These are phyloP conservation scores for Mechanitis messenoides DNA, from an alignment of 2,888 invertebrate genomes.

Conservation along the genomic window DNA sequence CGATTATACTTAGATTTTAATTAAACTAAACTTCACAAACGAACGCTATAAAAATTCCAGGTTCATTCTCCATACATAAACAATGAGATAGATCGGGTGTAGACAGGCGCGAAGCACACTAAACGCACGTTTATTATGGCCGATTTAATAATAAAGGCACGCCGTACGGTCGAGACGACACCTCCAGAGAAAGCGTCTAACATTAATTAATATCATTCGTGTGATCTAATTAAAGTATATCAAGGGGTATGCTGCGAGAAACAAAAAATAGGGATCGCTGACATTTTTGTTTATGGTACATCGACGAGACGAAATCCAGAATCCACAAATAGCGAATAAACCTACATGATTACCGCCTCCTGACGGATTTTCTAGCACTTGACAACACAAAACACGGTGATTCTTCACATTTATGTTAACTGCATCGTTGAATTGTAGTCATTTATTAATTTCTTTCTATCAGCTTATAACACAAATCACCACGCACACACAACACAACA, in stretches of 20 bases:
- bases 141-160: conserved; percentile 62
- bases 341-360: conserved; percentile 75
- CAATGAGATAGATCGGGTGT: conserved; percentile 75
- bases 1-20: conserved; percentile 52
- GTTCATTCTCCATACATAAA: conserved; percentile 75
- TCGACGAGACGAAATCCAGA: conserved; percentile 70
- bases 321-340: conserved; percentile 75
- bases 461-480: conserved; percentile 77
- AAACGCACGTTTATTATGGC: conserved; percentile 73
- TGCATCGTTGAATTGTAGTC: conserved; percentile 69
- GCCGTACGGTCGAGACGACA: conserved; percentile 47
- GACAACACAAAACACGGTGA: conserved; percentile 70
- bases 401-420: conserved; percentile 72
- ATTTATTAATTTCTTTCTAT: conserved; percentile 74
- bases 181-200: conserved; percentile 61
- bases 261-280: conserved; percentile 78
- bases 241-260: conserved; percentile 73
- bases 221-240: conserved; percentile 73
- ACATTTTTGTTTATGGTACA: conserved; percentile 79
- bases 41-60: conserved; percentile 70
- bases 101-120: conserved; percentile 69
- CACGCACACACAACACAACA: conserved; percentile 77
- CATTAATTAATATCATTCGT: conserved; percentile 71
- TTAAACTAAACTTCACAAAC: conserved; percentile 54
- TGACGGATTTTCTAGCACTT: conserved; percentile 74